These are phyloP conservation scores for Python bivittatus DNA, from an alignment of 2,113 vertebrate genomes.

Conservation along the genomic window DNA sequence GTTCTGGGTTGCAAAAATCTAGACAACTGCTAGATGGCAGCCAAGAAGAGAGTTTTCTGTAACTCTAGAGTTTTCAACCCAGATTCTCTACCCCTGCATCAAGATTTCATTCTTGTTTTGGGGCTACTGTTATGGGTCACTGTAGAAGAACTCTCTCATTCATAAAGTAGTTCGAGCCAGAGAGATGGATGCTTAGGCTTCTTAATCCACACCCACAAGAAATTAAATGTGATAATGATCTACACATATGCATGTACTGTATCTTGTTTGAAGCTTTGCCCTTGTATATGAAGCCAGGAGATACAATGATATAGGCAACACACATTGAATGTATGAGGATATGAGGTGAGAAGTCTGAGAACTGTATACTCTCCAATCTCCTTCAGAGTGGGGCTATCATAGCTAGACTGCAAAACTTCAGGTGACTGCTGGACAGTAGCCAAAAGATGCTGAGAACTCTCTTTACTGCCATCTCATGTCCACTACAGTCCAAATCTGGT, in stretches of 20 bases:
- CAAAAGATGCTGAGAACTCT: not conserved
- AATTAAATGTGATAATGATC: not conserved
- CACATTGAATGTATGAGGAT: not conserved
- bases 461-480: not conserved
- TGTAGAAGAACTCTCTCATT: not conserved
- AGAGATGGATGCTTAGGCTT: not conserved
- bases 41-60: not conserved
- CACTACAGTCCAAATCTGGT: not conserved
- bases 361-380: not conserved
- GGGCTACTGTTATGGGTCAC: not conserved
- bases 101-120: not conserved
- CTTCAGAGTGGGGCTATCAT: not conserved
- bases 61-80: not conserved
- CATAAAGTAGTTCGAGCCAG: not conserved
- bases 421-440: not conserved
- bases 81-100: not conserved
- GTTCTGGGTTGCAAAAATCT: not conserved
- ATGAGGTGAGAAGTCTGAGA: not conserved
- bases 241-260: not conserved
- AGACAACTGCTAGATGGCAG: not conserved
- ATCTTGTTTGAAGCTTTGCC: not conserved
- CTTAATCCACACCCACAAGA: not conserved
- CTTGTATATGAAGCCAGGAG: not conserved
- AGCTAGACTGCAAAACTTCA: not conserved
- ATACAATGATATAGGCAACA: not conserved